phyloP scores from a whole-genome alignment of 2,113 vertebrate genomes.

The Actenoides hombroni region DNA sequence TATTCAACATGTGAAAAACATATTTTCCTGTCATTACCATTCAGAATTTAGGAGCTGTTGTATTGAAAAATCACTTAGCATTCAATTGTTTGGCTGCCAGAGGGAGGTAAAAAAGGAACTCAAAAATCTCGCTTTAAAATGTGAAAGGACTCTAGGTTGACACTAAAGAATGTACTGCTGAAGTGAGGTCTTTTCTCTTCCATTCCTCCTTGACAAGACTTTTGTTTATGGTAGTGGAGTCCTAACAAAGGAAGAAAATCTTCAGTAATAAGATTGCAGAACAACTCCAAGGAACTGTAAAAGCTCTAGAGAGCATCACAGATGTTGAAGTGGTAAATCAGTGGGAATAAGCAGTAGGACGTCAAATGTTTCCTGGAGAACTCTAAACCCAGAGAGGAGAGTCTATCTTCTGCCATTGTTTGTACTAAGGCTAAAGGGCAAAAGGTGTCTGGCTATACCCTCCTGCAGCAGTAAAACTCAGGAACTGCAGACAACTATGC shows the following conservation, averaged over 20 bases:
- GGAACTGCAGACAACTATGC: background rate
- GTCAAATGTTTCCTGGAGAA: background rate
- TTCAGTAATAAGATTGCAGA: background rate
- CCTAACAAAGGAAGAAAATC: background rate
- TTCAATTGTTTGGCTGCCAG: background rate
- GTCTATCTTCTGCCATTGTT: background rate
- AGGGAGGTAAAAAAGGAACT: background rate
- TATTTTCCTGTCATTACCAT: background rate
- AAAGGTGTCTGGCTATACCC: background rate
- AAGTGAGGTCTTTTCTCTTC: background rate
- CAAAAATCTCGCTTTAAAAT: background rate
- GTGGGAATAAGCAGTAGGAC: background rate
- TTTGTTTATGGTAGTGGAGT: background rate
- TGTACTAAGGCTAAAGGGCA: background rate
- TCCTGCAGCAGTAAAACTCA: background rate
- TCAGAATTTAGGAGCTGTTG: background rate
- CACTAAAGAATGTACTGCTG: background rate
- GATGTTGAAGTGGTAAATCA: background rate
- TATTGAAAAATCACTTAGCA: background rate
- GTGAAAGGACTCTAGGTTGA: background rate
- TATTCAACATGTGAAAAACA: background rate
- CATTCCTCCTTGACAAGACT: background rate
- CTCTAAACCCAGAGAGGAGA: background rate
- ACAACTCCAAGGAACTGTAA: background rate
- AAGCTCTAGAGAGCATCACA: background rate